phyloP scores from a whole-genome alignment of 2,888 invertebrate species.

The Cephus rjabovi region DNA sequence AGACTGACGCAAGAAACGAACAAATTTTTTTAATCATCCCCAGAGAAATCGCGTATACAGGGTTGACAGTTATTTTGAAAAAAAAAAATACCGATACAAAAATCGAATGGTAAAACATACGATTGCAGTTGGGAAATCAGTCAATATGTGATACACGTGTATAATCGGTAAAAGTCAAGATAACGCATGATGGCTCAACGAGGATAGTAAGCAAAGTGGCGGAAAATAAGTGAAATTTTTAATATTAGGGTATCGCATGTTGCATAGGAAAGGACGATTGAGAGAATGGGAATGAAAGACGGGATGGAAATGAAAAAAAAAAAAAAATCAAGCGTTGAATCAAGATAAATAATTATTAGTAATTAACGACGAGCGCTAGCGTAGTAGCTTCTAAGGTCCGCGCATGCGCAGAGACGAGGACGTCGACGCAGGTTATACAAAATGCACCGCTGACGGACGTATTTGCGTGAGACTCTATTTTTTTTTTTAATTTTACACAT shows the following conservation, averaged over 20 bases:
- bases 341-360: conserved; percentile 29
- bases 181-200: not conserved
- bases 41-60: not conserved
- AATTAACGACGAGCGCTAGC: conserved; percentile 25
- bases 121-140: not conserved
- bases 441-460: conserved; percentile 7
- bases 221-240: not conserved
- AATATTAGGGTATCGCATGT: not conserved
- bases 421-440: not conserved
- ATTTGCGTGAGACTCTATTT: not conserved
- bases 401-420: conserved; percentile 20
- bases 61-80: not conserved
- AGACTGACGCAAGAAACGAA: conserved; percentile 1
- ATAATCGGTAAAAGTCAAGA: not conserved
- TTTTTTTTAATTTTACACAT: not conserved
- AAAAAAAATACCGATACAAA: not conserved
- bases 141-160: not conserved
- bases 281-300: not conserved
- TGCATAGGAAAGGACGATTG: not conserved
- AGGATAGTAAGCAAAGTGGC: not conserved
- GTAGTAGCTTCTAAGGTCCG: conserved; percentile 28
- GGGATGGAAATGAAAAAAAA: conserved; percentile 12
- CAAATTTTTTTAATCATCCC: not conserved
- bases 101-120: too few species aligned
- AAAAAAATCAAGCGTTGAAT: conserved; percentile 22